Percentiles rank a stretch among this genome's conserved stretches.
These are phyloP conservation scores for Parnassius mnemosyne DNA, from an alignment of 2,888 invertebrate genomes.

Conservation along the genomic window DNA sequence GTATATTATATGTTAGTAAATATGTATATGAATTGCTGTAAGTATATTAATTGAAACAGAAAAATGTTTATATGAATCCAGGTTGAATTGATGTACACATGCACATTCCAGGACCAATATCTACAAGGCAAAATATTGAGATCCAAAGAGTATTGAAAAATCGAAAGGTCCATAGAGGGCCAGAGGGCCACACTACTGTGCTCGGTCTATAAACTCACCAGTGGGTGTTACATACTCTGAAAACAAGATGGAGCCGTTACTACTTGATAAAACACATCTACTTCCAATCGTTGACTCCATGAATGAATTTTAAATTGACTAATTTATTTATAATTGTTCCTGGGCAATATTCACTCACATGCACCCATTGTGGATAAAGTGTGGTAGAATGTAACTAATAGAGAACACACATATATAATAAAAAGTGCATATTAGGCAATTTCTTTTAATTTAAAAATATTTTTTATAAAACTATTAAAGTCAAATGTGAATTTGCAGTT, in stretches of 20 bases:
- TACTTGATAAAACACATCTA: slow-evolving; percentile 59
- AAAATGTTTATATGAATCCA: too few species aligned
- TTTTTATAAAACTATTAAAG: too few species aligned
- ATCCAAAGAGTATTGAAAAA: slow-evolving; percentile 20
- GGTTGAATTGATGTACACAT: slow-evolving; percentile 29
- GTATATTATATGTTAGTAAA: too few species aligned
- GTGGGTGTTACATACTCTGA: slow-evolving; percentile 80
- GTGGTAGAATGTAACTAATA: slow-evolving; percentile 16
- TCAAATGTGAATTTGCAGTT: neutral
- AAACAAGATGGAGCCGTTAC: slow-evolving; percentile 80
- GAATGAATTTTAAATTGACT: slow-evolving; percentile 55
- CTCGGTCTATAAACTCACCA: slow-evolving; percentile 73
- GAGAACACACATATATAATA: slow-evolving; percentile 4
- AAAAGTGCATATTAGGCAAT: too few species aligned
- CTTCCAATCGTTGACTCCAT: slow-evolving; percentile 75
- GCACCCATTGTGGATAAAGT: slow-evolving; percentile 32
- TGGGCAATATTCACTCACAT: slow-evolving; percentile 30
- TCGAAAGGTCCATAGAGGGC: slow-evolving; percentile 31
- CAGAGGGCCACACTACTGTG: slow-evolving; percentile 54
- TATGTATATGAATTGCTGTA: too few species aligned
- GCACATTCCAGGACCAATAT: slow-evolving; percentile 40
- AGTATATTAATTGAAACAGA: too few species aligned
- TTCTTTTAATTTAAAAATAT: too few species aligned
- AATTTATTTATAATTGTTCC: slow-evolving; percentile 29
- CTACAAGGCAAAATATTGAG: slow-evolving; percentile 36